Conservation (phyloP, 2,888 invertebrate genomes). For the Anthoptus insignis region DNA sequence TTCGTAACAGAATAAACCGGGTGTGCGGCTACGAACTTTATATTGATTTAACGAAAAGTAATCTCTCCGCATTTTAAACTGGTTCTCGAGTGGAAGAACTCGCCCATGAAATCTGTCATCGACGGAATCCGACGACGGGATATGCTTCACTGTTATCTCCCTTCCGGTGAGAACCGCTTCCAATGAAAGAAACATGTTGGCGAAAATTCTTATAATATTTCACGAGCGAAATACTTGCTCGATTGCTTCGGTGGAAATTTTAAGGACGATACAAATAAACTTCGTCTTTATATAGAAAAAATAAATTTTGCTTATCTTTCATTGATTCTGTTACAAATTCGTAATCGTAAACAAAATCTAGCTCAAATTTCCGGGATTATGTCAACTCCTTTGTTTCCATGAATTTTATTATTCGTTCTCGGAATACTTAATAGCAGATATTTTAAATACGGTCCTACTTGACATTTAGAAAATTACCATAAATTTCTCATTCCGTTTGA, state of each 20-base stretch:
- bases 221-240: conserved; percentile 7
- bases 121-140: conserved; percentile 30
- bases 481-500: conserved; percentile 26
- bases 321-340: not conserved
- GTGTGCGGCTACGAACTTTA: conserved; percentile 20
- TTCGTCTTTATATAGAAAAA: not conserved
- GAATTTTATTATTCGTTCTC: conserved; percentile 8
- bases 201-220: conserved; percentile 20
- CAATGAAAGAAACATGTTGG: conserved; percentile 22
- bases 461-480: conserved; percentile 32
- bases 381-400: not conserved
- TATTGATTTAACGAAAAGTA: conserved; percentile 34
- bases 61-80: conserved; percentile 26
- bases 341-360: not conserved
- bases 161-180: conserved; percentile 26
- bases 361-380: not conserved
- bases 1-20: conserved; percentile 29
- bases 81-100: conserved; percentile 24
- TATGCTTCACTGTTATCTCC: conserved; percentile 29
- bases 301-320: not conserved
- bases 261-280: not conserved
- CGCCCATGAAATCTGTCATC: conserved; percentile 35
- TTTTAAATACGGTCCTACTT: conserved; percentile 17
- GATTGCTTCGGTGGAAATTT: conserved; percentile 2
- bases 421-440: conserved; percentile 15